Conservation (phyloP, 2,888 invertebrate genomes). For the Bhutanitis thaidina region DNA sequence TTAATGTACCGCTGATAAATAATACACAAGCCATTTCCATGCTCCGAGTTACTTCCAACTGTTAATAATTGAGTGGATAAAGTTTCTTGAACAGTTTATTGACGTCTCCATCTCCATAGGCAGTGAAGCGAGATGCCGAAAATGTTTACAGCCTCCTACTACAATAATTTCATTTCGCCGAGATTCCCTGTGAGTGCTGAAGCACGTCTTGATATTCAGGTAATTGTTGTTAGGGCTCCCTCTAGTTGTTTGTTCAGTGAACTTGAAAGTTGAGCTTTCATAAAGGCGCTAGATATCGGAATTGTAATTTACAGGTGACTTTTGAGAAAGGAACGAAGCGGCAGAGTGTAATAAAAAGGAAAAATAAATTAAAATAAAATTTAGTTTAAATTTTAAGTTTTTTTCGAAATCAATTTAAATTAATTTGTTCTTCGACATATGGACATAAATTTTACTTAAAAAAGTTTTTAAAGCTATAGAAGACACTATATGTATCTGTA, state of each 20-base stretch:
- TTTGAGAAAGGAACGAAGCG: neutral
- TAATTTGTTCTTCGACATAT: no score
- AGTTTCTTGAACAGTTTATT: neutral
- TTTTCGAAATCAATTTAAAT: no score
- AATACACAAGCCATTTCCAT: no score
- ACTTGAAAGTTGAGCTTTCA: slow-evolving; percentile 1
- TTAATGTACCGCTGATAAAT: no score
- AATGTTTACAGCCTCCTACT: neutral
- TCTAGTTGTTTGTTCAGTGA: neutral
- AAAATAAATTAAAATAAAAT: neutral
- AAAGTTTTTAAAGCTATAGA: no score
- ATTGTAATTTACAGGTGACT: neutral
- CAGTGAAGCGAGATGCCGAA: neutral
- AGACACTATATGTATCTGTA: no score
- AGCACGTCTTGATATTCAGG: neutral
- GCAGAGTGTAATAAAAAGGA: neutral
- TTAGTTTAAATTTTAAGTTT: no score
- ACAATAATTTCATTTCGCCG: slow-evolving; percentile 1
- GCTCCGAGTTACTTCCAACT: no score
- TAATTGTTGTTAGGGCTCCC: neutral
- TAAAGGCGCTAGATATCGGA: neutral
- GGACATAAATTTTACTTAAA: no score
- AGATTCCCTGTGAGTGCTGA: neutral
- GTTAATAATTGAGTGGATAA: neutral
- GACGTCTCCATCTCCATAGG: neutral